These are phyloP conservation scores for Stylophora pistillata DNA, from an alignment of 64 coral and sea anemone species.

Conservation along the genomic window DNA sequence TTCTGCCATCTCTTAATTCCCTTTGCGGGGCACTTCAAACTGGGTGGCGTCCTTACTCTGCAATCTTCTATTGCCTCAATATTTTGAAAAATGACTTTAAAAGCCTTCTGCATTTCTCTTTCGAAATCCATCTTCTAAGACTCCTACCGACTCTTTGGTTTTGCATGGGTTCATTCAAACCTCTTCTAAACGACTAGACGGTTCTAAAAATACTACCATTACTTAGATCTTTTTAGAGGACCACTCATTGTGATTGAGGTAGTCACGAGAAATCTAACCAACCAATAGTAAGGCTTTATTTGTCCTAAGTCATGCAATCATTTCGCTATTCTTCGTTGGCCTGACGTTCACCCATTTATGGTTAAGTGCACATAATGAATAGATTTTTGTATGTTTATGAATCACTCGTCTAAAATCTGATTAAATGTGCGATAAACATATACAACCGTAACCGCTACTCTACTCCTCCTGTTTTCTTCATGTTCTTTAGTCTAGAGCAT, in stretches of 20 bases:
- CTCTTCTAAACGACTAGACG: neutral
- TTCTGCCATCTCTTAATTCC: neutral
- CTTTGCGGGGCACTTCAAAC: neutral
- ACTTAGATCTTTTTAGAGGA: neutral
- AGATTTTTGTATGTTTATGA: too few relatives aligned
- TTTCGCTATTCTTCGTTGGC: neutral
- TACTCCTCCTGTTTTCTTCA: too few relatives aligned
- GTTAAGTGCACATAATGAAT: too few relatives aligned
- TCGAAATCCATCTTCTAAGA: neutral
- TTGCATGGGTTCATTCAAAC: neutral
- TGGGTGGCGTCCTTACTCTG: neutral
- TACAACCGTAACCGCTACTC: too few relatives aligned
- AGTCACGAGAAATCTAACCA: neutral
- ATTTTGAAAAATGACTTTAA: neutral
- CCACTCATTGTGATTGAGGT: neutral
- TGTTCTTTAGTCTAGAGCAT: too few relatives aligned
- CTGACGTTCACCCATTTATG: neutral
- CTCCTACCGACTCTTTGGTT: neutral
- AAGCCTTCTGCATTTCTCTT: conserved; percentile 2
- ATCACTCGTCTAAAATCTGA: too few relatives aligned
- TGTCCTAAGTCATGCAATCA: neutral
- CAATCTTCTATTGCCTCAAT: neutral
- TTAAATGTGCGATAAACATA: too few relatives aligned
- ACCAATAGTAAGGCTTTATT: neutral
- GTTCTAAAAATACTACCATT: neutral